Evolutionary conservation across 2,888 invertebrate species (phyloP).

Genomic region (Halictus ligatus): DNA sequence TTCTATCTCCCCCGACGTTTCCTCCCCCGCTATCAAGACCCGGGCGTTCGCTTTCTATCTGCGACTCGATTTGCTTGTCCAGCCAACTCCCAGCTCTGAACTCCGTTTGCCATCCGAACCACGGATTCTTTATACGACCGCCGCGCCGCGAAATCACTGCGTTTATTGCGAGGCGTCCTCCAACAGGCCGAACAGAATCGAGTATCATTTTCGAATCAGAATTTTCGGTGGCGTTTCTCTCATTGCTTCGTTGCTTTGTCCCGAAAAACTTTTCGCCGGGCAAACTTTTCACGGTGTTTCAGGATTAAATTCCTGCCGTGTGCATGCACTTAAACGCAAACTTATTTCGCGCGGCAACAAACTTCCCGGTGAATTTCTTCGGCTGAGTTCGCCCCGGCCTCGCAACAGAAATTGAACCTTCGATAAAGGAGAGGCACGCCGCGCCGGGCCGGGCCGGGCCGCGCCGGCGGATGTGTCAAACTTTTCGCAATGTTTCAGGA

Average conservation of each 20-base stretch:
- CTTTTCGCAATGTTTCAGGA: slow-evolving; percentile 9
- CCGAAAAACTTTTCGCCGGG: neutral
- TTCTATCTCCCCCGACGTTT: slow-evolving; percentile 15
- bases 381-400: neutral
- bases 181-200: neutral
- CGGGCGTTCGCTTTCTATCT: neutral
- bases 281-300: neutral
- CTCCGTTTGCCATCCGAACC: neutral
- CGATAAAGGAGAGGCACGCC: neutral
- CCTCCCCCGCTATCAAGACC: neutral
- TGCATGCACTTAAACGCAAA: slow-evolving; percentile 2
- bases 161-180: neutral
- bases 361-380: neutral
- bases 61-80: slow-evolving; percentile 9
- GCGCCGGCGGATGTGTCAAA: neutral
- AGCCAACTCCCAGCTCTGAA: neutral
- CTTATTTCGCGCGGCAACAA: neutral
- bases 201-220: too few species aligned
- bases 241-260: neutral
- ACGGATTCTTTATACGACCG: neutral
- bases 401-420: neutral
- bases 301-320: neutral
- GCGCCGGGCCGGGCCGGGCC: neutral
- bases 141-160: neutral
- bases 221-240: neutral